Base-by-base conservation (phyloP, 1,140 invertebrate species). In the Harpegnathos saltator region DNA sequence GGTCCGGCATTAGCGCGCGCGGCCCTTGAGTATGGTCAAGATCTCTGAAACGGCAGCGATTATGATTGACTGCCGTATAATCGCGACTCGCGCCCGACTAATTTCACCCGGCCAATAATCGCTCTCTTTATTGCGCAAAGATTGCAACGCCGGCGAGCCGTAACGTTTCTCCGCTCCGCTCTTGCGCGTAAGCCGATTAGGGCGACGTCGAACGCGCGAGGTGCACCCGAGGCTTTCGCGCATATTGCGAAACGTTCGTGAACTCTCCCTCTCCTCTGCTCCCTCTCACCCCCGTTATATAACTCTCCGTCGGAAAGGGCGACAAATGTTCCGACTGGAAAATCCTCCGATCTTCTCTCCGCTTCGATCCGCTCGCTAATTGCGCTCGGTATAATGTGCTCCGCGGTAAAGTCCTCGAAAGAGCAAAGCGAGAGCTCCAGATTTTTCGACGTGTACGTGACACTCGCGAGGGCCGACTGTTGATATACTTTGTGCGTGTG, bases 11-110 rank as follows among this genome's bases (percentile, higher is more conserved):
- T 58, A n/a, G 48, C 33, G n/a, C 24, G 48, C 33, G n/a, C n/a
- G 54, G 33, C n/a, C 50, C 72, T 85, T 50, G 82, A 85, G 72
- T 78, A 38, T 68, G 82, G 84, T 84, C 84, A 85, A 85, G 84
- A 85, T 85, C 83, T 61, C 50, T 69, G 52, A 44, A 65, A 54
- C 68, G 72, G 38, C 68, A 71, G 15, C 65, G 72, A 85, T 85
- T 85, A 85, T 66, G 83, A 59, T 85, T 85, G 85, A 80, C 83
- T 33, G 24, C 48, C 83, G 65, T 54, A 38, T 78, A 85, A 84
- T 85, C 66, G 82, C 17, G 15, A 22, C 26, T 72, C 38, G 59
- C 69, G 65, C 38, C 71, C 63, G 26, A 85, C 66, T 80, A 85
- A 85, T 80, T 86, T 78, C 44, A 52, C 75, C 29, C 22, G 61